Conservation (phyloP, 2,113 vertebrate genomes). For the Lophotis ruficrista region DNA sequence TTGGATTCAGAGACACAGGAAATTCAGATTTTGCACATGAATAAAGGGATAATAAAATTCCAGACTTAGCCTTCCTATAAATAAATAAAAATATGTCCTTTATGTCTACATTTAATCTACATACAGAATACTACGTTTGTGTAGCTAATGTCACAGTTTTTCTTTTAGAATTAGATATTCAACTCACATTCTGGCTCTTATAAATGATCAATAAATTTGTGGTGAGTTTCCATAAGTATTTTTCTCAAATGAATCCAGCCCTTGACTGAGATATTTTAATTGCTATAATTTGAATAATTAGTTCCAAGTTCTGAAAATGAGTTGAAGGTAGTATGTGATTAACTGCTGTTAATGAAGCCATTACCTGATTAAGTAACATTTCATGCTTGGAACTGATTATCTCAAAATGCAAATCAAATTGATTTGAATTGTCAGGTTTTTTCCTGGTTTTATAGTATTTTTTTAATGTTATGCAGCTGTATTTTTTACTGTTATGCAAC, state of each 20-base stretch:
- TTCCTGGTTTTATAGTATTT: background rate
- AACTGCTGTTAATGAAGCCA: conserved; percentile 74
- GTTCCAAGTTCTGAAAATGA: conserved; percentile 73
- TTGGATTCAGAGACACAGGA: background rate
- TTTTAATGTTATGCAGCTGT: background rate
- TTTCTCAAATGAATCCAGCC: conserved; percentile 52
- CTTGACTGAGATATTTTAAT: conserved; percentile 74
- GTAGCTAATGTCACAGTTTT: background rate
- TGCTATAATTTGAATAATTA: conserved; percentile 79
- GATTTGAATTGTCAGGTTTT: conserved; percentile 64
- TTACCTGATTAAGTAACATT: conserved; percentile 74
- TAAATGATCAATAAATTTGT: conserved; percentile 38
- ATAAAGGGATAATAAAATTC: background rate
- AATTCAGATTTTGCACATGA: background rate
- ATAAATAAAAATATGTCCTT: background rate
- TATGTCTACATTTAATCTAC: background rate
- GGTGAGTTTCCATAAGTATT: conserved; percentile 49
- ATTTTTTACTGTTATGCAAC: background rate
- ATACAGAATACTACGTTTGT: background rate
- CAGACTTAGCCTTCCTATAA: background rate
- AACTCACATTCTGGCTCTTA: background rate
- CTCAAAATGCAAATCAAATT: conserved; percentile 73
- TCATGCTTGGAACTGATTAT: conserved; percentile 65
- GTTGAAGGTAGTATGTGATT: conserved; percentile 72
- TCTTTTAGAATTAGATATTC: conserved; percentile 30